Conservation (phyloP, 2,797 vertebrate species). For the Onychomys arenicola region DNA sequence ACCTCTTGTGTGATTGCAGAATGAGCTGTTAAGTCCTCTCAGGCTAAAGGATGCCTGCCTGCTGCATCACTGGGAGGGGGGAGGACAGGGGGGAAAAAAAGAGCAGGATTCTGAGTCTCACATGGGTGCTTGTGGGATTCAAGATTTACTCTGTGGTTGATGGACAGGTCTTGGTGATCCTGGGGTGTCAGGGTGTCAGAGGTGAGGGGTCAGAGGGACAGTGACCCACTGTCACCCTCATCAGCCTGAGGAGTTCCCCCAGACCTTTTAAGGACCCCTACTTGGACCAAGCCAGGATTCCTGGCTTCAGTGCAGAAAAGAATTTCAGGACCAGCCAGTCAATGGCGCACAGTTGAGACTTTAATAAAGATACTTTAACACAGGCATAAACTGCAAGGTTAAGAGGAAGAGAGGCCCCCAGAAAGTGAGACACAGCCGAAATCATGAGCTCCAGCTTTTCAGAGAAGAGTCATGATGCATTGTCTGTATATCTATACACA, state of each 20-base stretch:
- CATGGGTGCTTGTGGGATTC: neutral
- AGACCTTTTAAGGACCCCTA: neutral
- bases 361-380: neutral
- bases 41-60: neutral
- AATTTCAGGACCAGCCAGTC: neutral
- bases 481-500: neutral
- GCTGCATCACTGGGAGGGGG: neutral
- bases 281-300: neutral
- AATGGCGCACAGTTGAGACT: neutral
- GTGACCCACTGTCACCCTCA: neutral
- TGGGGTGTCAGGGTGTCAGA: neutral
- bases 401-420: neutral
- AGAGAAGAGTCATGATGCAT: accelerated
- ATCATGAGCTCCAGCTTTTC: neutral
- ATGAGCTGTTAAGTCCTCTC: neutral
- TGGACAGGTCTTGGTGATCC: neutral
- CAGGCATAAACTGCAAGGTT: neutral
- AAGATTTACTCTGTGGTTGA: neutral
- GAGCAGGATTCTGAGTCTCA: neutral
- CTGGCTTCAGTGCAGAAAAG: neutral
- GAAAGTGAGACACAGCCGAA: neutral
- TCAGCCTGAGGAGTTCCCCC: neutral
- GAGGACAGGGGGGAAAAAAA: no score
- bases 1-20: neutral
- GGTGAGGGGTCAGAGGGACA: neutral